Evolutionary conservation across 2,888 invertebrate genomes (phyloP).

Genomic region (Calephelis perditalis): DNA sequence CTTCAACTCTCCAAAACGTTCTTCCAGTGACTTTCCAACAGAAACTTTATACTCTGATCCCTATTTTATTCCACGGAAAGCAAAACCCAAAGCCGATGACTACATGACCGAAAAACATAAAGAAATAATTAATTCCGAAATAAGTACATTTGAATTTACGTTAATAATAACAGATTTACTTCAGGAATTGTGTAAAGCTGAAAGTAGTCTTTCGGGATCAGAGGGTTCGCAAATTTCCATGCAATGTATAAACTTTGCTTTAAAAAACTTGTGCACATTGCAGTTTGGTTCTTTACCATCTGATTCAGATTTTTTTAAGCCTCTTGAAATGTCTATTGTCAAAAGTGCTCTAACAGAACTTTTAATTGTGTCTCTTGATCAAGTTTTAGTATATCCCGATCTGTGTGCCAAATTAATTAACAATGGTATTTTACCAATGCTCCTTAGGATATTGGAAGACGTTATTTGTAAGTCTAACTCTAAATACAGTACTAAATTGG

Average conservation of each 20-base stretch:
- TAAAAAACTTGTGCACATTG: constrained; percentile 78
- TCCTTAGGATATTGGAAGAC: constrained; percentile 78
- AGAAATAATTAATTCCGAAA: constrained; percentile 69
- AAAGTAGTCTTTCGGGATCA: constrained; percentile 68
- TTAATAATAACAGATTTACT: constrained; percentile 76
- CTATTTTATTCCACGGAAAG: constrained; percentile 49
- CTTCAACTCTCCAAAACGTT: constrained; percentile 68
- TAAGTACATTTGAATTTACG: constrained; percentile 76
- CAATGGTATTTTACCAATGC: constrained; percentile 80
- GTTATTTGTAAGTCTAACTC: constrained; percentile 57
- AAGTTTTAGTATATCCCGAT: constrained; percentile 70
- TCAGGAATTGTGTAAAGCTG: constrained; percentile 72
- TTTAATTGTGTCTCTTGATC: constrained; percentile 76
- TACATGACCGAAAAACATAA: constrained; percentile 72
- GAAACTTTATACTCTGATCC: constrained; percentile 55
- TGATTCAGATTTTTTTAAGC: constrained; percentile 41
- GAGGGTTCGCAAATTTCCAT: constrained; percentile 76
- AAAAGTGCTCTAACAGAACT: constrained; percentile 78
- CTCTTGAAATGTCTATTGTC: constrained; percentile 59
- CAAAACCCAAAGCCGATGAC: constrained; percentile 70
- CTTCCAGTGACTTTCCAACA: constrained; percentile 52
- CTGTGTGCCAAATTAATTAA: constrained; percentile 77
- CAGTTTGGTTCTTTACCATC: constrained; percentile 75
- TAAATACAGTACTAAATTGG: constrained; percentile 41
- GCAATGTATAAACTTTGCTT: constrained; percentile 79